Evolutionary conservation across 2,888 invertebrate species (phyloP).

Genomic region (Clistopyga incitator): DNA sequence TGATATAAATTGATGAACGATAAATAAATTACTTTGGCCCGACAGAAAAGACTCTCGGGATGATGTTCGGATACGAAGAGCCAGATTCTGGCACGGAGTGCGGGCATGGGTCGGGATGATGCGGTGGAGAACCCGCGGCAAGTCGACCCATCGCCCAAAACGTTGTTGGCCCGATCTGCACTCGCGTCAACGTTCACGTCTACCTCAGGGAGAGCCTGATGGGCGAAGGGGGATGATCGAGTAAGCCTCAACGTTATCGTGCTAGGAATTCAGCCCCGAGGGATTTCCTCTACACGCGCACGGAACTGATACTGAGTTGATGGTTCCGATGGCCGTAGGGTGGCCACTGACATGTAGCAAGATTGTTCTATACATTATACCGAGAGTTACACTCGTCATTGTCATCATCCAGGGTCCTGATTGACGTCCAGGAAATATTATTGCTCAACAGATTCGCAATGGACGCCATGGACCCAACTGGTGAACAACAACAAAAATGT

Average conservation of each 20-base stretch:
- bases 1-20: slow-evolving; percentile 52
- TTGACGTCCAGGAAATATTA: neutral
- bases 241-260: slow-evolving; percentile 37
- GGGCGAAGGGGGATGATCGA: slow-evolving; percentile 32
- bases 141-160: slow-evolving; percentile 23
- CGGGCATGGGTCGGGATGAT: slow-evolving; percentile 13
- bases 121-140: slow-evolving; percentile 16
- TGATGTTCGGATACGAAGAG: slow-evolving; percentile 13
- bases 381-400: neutral
- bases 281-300: slow-evolving; percentile 16
- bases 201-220: neutral
- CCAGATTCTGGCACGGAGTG: slow-evolving; percentile 28
- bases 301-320: slow-evolving; percentile 33
- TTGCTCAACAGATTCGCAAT: neutral
- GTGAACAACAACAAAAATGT: neutral
- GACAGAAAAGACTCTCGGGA: slow-evolving; percentile 13
- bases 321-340: slow-evolving; percentile 17
- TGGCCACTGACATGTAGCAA: slow-evolving; percentile 9
- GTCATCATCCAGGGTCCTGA: neutral
- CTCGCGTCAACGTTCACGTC: slow-evolving; percentile 9
- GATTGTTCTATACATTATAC: slow-evolving; percentile 1
- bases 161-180: slow-evolving; percentile 5
- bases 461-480: neutral
- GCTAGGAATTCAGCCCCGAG: slow-evolving; percentile 29
- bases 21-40: slow-evolving; percentile 36